Evolutionary conservation across 2,797 vertebrate genomes (phyloP).

Genomic region (Pseudomugil gertrudae): DNA sequence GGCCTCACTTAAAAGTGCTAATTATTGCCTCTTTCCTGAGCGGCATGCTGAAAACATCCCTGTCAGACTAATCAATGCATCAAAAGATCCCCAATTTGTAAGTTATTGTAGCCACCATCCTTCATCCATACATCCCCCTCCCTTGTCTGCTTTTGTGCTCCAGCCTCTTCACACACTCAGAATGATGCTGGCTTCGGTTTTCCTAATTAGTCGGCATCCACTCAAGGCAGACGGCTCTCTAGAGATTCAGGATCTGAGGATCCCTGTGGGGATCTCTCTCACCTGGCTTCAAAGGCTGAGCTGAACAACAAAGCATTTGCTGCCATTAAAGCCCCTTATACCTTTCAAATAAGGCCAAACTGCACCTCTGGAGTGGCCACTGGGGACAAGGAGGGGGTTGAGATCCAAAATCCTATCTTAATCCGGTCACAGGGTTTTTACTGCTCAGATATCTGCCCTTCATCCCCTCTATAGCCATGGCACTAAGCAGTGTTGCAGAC

Average conservation of each 20-base stretch:
- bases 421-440: slow-evolving; percentile 57
- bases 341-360: slow-evolving; percentile 56
- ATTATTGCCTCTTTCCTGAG: slow-evolving; percentile 61
- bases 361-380: slow-evolving; percentile 34
- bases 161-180: slow-evolving; percentile 42
- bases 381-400: slow-evolving; percentile 45
- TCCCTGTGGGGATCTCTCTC: slow-evolving; percentile 61
- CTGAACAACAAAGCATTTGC: slow-evolving; percentile 62
- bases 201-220: slow-evolving; percentile 65
- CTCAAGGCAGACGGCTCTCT: slow-evolving; percentile 48
- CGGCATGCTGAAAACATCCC: slow-evolving; percentile 53
- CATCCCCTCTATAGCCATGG: slow-evolving; percentile 6
- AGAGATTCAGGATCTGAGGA: slow-evolving; percentile 64
- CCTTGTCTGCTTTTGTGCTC: slow-evolving; percentile 21
- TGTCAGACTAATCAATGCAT: slow-evolving; percentile 75
- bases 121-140: slow-evolving; percentile 46
- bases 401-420: slow-evolving; percentile 61
- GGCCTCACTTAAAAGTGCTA: slow-evolving; percentile 63
- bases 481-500: slow-evolving; percentile 3
- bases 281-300: slow-evolving; percentile 73
- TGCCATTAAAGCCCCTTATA: slow-evolving; percentile 53
- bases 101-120: slow-evolving; percentile 47
- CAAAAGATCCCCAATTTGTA: slow-evolving; percentile 75
- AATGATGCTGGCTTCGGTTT: slow-evolving; percentile 56
- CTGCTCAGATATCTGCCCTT: slow-evolving; percentile 9